Conservation (phyloP, 2,113 vertebrate genomes). For the Felis chaus region DNA sequence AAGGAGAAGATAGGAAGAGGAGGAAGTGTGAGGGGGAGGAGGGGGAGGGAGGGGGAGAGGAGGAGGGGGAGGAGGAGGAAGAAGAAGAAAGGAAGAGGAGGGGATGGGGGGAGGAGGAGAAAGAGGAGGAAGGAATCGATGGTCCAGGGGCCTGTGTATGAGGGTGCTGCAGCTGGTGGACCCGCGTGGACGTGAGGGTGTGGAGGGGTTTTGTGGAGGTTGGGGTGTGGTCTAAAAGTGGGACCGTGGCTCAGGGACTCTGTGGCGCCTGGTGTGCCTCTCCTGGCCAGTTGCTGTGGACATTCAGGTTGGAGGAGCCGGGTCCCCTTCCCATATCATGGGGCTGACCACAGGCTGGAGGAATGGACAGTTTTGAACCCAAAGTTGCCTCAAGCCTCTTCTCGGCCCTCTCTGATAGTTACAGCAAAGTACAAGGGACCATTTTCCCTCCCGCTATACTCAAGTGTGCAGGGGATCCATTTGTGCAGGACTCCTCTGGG, state of each 20-base stretch:
- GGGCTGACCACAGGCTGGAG: rapidly evolving
- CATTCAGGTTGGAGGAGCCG: background rate
- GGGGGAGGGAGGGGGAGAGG: background rate
- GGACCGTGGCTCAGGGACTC: background rate
- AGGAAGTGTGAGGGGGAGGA: too few relatives aligned
- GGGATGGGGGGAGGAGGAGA: too few relatives aligned
- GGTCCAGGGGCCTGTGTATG: too few relatives aligned
- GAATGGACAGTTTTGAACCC: rapidly evolving
- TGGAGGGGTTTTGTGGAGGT: too few relatives aligned
- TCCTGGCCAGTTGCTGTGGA: background rate
- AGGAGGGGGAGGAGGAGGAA: background rate
- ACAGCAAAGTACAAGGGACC: background rate
- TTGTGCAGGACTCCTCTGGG: background rate
- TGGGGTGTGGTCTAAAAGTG: background rate
- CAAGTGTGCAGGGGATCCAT: background rate
- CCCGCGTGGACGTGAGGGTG: too few relatives aligned
- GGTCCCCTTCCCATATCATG: background rate
- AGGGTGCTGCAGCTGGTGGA: rapidly evolving
- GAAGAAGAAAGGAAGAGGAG: background rate
- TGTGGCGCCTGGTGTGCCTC: rapidly evolving
- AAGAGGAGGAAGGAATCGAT: background rate
- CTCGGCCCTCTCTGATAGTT: background rate
- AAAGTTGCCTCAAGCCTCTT: rapidly evolving
- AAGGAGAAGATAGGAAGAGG: background rate
- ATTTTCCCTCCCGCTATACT: too few relatives aligned